phyloP scores from a whole-genome alignment of 2,888 invertebrate genomes.

The Chrysomela aeneicollis region DNA sequence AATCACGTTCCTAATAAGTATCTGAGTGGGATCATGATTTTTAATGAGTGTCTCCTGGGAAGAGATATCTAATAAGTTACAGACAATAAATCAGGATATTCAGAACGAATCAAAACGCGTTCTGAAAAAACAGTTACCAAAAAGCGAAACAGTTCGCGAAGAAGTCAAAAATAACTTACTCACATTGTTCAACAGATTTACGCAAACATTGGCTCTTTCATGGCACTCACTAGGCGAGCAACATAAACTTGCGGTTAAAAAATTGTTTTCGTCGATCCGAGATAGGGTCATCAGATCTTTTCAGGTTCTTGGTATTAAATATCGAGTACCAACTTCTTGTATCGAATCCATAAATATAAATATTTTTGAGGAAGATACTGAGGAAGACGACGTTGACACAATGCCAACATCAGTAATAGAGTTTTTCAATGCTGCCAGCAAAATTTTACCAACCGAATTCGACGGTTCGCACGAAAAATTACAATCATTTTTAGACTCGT shows the following conservation, averaged over 20 bases:
- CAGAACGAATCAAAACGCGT: not conserved
- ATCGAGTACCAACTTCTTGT: not conserved
- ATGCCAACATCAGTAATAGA: constrained; percentile 2
- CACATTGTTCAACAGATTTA: not conserved
- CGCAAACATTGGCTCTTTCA: not conserved
- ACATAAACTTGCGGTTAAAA: not conserved
- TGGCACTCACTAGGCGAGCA: not conserved
- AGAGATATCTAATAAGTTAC: not conserved
- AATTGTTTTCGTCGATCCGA: not conserved
- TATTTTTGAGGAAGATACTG: not conserved
- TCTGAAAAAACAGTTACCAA: not conserved
- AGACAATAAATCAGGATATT: not conserved
- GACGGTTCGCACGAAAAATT: constrained; percentile 17
- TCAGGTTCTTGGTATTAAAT: not conserved
- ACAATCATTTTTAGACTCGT: constrained; percentile 5
- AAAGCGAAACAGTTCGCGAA: not conserved
- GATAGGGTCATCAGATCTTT: not conserved
- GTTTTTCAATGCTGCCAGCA: constrained; percentile 24
- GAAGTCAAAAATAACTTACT: not conserved
- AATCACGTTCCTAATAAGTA: too few species aligned
- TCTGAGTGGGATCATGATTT: too few species aligned
- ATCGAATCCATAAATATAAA: not conserved
- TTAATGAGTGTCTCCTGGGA: not conserved
- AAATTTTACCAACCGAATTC: constrained; percentile 17
- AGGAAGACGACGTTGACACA: not conserved